Evolutionary conservation across 2,113 vertebrate genomes (phyloP).

Genomic region (Gila orcuttii): DNA sequence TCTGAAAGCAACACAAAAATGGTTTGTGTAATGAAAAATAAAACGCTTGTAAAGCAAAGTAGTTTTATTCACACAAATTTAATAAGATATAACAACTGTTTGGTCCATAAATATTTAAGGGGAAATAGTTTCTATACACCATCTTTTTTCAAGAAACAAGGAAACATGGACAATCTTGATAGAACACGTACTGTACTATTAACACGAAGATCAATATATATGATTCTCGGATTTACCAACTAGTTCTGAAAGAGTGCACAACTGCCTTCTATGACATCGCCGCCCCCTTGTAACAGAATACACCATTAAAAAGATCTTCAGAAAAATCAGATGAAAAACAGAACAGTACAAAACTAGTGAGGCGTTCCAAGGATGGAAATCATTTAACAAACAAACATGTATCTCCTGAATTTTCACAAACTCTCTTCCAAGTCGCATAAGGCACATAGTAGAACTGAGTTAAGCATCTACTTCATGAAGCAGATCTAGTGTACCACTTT

Average conservation of each 20-base stretch:
- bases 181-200: constrained; percentile 99
- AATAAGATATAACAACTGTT: constrained; percentile 99
- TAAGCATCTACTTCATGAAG: constrained; percentile 95
- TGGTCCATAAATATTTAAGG: constrained; percentile 99
- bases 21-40: constrained; percentile 89
- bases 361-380: constrained; percentile 97
- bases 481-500: constrained; percentile 96
- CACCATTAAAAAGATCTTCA: constrained; percentile 98
- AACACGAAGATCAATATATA: constrained; percentile 99
- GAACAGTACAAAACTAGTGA: constrained; percentile 99
- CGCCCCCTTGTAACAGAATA: constrained; percentile 95
- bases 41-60: constrained; percentile 97
- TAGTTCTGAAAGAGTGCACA: constrained; percentile 98
- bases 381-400: constrained; percentile 99
- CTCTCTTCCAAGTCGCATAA: constrained; percentile 98
- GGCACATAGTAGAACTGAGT: constrained; percentile 99
- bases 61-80: constrained; percentile 99
- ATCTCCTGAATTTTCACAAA: constrained; percentile 99
- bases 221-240: constrained; percentile 98
- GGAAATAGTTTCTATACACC: constrained; percentile 99
- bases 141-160: constrained; percentile 99
- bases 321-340: constrained; percentile 89
- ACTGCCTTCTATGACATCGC: constrained; percentile 98
- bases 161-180: constrained; percentile 99
- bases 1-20: constrained; percentile 72